Base-by-base conservation (phyloP, 2,113 vertebrate genomes). In the Spizaetus ornatus region DNA sequence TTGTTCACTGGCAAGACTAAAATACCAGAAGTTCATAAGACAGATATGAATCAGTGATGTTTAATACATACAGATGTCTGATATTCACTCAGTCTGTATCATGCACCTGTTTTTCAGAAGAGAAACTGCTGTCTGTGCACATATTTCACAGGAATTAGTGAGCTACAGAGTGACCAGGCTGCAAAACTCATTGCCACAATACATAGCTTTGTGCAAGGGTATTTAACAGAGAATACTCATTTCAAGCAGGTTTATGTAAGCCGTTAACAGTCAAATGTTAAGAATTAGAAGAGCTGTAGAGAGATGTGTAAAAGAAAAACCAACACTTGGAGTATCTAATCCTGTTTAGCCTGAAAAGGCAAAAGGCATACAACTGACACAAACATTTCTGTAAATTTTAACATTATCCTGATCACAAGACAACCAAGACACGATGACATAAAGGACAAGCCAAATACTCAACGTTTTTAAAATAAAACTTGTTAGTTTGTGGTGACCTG, bases 81-180 rank as follows among this genome's bases (percentile, higher is more conserved):
- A 79, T 72, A 80, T 7, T 52, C 69, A 63, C 43, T 10, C 6
- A 80, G 70, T 50, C 42, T 72, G n/a, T 29, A 61, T 43, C 70
- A 56, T 7, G 48, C 70, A 94, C 85, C 90, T 93, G 74, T 61
- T 93, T 92, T 90, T 62, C 82, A 70, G 31, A 77, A 65, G 31
- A 80, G 31, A 90, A 96, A 88, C 48, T 93, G 87, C 89, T 96
- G 86, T 6, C 86, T 59, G 21, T 43, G 91, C 70, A 92, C 74
- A 62, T 91, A 94, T 48, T 94, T 94, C 72, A 90, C 74, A 88
- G 82, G 90, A 96, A 94, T 85, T 82, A 82, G 27, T 1, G 14
- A 85, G 53, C 79, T 66, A 59, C 45, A 58, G 13, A 88, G 67
- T 40, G 19, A 82, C 43, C 34, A 82, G 74, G 31, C 89, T 82